Evolutionary conservation across 2,888 invertebrate genomes (phyloP).

Genomic region (Pinctada fucata): DNA sequence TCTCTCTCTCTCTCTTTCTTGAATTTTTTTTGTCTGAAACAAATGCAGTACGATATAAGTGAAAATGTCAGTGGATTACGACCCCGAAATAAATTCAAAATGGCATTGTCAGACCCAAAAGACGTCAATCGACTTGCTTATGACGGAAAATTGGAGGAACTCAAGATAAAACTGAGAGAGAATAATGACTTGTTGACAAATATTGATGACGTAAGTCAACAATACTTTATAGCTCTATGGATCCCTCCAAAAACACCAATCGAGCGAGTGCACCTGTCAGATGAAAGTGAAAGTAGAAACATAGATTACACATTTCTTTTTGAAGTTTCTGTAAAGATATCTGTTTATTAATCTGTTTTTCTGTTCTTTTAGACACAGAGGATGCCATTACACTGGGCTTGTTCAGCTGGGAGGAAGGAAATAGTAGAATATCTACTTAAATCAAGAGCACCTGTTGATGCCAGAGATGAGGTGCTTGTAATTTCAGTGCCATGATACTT

Average conservation of each 20-base stretch:
- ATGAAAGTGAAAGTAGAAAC: no score
- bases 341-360: neutral
- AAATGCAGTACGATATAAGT: no score
- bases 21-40: no score
- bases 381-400: constrained; percentile 89
- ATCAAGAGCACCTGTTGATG: constrained; percentile 83
- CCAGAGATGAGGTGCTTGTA: constrained; percentile 84
- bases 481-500: no score
- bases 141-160: constrained; percentile 84
- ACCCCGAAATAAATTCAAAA: constrained; percentile 2
- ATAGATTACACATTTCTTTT: no score
- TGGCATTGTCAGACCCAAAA: constrained; percentile 48
- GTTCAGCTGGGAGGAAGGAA: constrained; percentile 86
- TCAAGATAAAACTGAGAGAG: constrained; percentile 82
- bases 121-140: constrained; percentile 82
- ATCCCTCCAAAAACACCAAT: no score
- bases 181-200: constrained; percentile 79
- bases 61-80: no score
- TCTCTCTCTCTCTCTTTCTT: no score
- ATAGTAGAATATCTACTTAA: constrained; percentile 85
- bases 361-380: constrained; percentile 76
- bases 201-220: constrained; percentile 42
- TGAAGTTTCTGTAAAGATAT: no score
- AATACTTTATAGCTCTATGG: neutral
- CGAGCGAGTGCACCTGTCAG: no score